phyloP scores from a whole-genome alignment of 2,888 invertebrate species.

The Torymus tubicola region DNA sequence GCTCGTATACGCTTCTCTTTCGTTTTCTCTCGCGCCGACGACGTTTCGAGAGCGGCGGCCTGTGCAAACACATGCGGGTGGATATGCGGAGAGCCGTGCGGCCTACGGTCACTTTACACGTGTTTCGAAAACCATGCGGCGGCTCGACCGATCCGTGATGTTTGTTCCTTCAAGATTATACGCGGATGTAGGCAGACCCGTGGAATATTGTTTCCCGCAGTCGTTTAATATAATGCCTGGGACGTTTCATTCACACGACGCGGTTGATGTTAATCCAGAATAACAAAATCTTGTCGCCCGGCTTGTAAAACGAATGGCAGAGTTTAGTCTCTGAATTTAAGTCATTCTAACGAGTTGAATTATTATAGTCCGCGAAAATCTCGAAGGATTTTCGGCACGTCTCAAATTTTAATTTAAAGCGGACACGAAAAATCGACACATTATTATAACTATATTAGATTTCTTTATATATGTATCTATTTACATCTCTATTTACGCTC shows the following conservation, averaged over 20 bases:
- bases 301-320: too few relatives aligned
- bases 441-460: too few relatives aligned
- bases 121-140: neutral
- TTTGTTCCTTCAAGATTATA: slow-evolving; percentile 66
- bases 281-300: too few relatives aligned
- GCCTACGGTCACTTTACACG: slow-evolving; percentile 43
- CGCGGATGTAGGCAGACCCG: slow-evolving; percentile 16
- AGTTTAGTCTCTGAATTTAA: too few relatives aligned
- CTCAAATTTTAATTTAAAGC: too few relatives aligned
- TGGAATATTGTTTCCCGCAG: slow-evolving; percentile 11
- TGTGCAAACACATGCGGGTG: slow-evolving; percentile 42
- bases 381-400: too few relatives aligned
- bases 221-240: too few relatives aligned
- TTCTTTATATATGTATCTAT: too few relatives aligned
- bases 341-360: too few relatives aligned
- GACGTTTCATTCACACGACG: slow-evolving; percentile 9
- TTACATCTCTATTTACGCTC: too few relatives aligned
- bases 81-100: neutral
- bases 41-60: slow-evolving; percentile 24
- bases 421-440: too few relatives aligned
- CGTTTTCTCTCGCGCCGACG: neutral
- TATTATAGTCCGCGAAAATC: too few relatives aligned
- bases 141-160: slow-evolving; percentile 51
- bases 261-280: neutral
- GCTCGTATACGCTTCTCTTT: neutral